phyloP scores from a whole-genome alignment of 1,140 invertebrate genomes.

The Dreissena rostriformis region DNA sequence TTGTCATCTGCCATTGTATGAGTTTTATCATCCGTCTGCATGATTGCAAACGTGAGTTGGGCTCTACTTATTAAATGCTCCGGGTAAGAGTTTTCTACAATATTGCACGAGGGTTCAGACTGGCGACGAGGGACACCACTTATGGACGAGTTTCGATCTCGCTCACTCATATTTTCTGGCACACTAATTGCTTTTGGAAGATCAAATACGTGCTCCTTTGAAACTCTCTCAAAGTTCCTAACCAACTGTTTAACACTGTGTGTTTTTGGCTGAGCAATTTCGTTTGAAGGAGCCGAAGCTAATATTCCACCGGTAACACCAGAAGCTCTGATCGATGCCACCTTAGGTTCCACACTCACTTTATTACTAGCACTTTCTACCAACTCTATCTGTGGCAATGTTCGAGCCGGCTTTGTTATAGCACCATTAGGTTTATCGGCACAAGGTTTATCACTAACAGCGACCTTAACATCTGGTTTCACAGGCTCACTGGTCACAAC shows the following conservation, averaged over 20 bases:
- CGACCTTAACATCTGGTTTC: constrained; percentile 30
- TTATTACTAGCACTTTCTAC: constrained; percentile 46
- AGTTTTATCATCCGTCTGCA: constrained; percentile 77
- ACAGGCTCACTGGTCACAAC: constrained; percentile 18
- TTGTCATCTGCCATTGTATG: constrained; percentile 76
- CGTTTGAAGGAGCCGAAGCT: background rate
- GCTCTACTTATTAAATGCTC: constrained; percentile 70
- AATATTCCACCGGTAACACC: background rate
- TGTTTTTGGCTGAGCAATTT: constrained; percentile 42
- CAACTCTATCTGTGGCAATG: constrained; percentile 39
- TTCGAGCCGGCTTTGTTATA: constrained; percentile 38
- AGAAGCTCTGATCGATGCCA: background rate
- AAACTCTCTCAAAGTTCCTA: constrained; percentile 47
- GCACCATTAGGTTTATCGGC: constrained; percentile 32
- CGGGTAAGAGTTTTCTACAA: constrained; percentile 57
- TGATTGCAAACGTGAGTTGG: constrained; percentile 72
- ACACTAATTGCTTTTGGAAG: constrained; percentile 52
- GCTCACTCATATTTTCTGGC: constrained; percentile 54
- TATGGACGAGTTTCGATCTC: constrained; percentile 34
- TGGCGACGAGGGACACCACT: constrained; percentile 54
- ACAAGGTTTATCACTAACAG: constrained; percentile 19
- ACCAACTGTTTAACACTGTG: constrained; percentile 53
- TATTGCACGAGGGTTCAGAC: constrained; percentile 64
- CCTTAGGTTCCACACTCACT: constrained; percentile 16
- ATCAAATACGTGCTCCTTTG: constrained; percentile 37